These are phyloP conservation scores for Smittia sp. DNA, from an alignment of 2,888 invertebrate genomes.

Conservation along the genomic window DNA sequence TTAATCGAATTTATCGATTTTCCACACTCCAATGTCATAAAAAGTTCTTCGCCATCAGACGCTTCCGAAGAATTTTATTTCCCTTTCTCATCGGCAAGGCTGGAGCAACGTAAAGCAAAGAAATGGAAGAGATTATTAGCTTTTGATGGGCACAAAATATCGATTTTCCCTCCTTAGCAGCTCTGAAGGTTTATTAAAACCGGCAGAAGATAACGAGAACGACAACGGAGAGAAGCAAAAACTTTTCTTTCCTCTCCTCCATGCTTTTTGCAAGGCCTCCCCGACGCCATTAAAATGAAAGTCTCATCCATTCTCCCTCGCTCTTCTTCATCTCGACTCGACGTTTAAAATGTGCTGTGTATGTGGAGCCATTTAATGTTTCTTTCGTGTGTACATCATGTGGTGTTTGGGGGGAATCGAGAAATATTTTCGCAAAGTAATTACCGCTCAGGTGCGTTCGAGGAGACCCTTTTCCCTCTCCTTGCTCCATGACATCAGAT, in stretches of 20 bases:
- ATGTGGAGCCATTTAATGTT: background rate
- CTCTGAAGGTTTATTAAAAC: conserved; percentile 33
- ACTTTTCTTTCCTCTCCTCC: background rate
- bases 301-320: background rate
- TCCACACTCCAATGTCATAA: conserved; percentile 27
- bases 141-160: conserved; percentile 38
- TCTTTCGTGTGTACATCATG: background rate
- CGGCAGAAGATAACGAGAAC: conserved; percentile 25
- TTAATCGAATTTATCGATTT: conserved; percentile 39
- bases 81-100: background rate
- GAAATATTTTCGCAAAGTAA: background rate
- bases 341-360: background rate
- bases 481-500: too few relatives aligned
- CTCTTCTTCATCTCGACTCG: background rate
- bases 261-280: background rate
- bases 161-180: conserved; percentile 17
- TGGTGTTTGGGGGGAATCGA: background rate
- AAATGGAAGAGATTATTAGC: conserved; percentile 38
- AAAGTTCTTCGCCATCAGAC: conserved; percentile 30
- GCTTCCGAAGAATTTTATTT: background rate
- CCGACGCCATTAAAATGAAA: conserved; percentile 34
- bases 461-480: background rate
- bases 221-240: background rate
- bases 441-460: background rate
- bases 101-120: background rate